These are phyloP conservation scores for Spilarctia lutea DNA, from an alignment of 2,888 invertebrate species.

Conservation along the genomic window DNA sequence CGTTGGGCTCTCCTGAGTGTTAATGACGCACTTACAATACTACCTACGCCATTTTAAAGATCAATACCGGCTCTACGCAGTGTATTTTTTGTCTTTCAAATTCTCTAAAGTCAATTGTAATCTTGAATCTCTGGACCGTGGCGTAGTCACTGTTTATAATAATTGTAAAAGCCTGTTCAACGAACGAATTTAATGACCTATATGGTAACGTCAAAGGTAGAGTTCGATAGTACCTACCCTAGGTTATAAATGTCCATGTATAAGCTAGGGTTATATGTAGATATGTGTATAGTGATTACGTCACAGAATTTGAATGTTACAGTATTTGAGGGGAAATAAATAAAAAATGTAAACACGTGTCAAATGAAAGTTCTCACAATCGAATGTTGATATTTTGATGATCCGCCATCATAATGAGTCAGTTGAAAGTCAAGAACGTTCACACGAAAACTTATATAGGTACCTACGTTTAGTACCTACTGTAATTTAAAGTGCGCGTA, in stretches of 20 bases:
- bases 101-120: too few species aligned
- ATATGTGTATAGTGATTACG: too few species aligned
- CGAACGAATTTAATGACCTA: background rate
- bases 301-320: too few species aligned
- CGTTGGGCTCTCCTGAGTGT: background rate
- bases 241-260: background rate
- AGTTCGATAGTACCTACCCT: too few species aligned
- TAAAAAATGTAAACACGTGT: background rate
- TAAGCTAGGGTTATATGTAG: too few species aligned
- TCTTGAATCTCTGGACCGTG: too few species aligned
- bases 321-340: background rate
- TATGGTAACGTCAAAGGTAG: too few species aligned
- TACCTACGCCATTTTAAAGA: background rate
- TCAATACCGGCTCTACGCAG: background rate
- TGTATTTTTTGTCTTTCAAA: background rate
- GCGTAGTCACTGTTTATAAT: too few species aligned
- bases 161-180: too few species aligned
- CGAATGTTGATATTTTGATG: background rate
- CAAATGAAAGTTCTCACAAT: background rate
- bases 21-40: background rate
- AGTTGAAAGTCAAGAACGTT: background rate
- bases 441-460: background rate
- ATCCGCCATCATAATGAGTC: background rate
- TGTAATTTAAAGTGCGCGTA: background rate
- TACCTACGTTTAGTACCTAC: background rate